A percentile compares a stretch with the other conserved stretches of the same genome.
phyloP scores from a whole-genome alignment of 2,888 invertebrate species.

The Campoplex capitator region DNA sequence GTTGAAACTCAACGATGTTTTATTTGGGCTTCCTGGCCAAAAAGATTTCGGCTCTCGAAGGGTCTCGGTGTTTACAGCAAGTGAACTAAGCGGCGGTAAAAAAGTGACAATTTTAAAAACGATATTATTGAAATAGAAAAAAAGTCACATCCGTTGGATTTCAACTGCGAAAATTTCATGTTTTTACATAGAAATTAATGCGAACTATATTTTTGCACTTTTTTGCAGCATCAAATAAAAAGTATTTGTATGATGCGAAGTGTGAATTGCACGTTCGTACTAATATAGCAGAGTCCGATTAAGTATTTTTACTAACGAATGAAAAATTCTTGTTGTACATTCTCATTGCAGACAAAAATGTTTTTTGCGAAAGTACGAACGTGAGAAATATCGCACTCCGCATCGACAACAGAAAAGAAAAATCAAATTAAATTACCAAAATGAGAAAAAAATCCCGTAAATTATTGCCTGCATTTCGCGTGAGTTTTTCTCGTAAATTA shows the following conservation, averaged over 20 bases:
- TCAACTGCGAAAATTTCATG: neutral
- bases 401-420: neutral
- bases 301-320: neutral
- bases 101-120: neutral
- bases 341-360: neutral
- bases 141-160: neutral
- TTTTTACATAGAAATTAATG: neutral
- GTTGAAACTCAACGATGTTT: neutral
- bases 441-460: conserved; percentile 38
- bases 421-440: neutral
- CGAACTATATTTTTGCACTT: neutral
- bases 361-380: neutral
- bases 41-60: neutral
- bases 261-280: neutral
- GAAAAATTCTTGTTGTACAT: neutral
- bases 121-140: neutral
- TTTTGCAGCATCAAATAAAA: conserved; percentile 5
- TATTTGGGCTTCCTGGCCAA: too few species aligned
- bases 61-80: neutral
- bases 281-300: too few species aligned
- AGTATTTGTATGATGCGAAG: neutral
- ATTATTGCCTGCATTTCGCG: conserved; percentile 49
- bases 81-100: neutral
- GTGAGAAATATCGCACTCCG: neutral
- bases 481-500: neutral